Conservation (phyloP, 2,888 invertebrate genomes). For the Cephonodes hylas region DNA sequence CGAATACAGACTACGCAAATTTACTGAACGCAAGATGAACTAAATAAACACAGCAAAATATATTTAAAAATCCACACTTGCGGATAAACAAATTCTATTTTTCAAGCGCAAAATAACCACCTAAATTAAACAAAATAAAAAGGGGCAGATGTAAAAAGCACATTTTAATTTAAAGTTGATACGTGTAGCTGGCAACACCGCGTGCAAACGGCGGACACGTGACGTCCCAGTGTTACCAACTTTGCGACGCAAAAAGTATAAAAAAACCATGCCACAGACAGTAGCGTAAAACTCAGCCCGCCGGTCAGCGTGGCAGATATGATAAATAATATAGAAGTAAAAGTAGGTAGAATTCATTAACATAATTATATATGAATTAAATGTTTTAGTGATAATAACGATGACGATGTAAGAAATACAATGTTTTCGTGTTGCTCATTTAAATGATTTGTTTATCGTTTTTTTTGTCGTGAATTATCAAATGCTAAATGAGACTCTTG, state of each 20-base stretch:
- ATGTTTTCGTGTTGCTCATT: no score
- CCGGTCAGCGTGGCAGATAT: slow-evolving; percentile 34
- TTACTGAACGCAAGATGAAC: no score
- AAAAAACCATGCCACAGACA: slow-evolving; percentile 41
- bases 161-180: slow-evolving; percentile 17
- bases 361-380: neutral
- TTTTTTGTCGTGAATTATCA: no score
- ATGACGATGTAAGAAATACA: no score
- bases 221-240: slow-evolving; percentile 59
- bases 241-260: slow-evolving; percentile 49
- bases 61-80: neutral
- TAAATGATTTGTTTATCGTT: no score
- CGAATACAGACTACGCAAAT: no score
- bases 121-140: neutral
- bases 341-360: neutral
- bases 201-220: slow-evolving; percentile 43
- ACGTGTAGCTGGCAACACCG: slow-evolving; percentile 30
- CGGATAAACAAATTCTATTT: neutral
- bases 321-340: neutral
- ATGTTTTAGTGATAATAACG: no score
- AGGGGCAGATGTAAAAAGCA: slow-evolving; percentile 5
- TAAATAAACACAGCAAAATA: neutral
- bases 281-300: slow-evolving; percentile 44
- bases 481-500: no score
- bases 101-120: neutral